Evolutionary conservation across 2,888 invertebrate species (phyloP).

Genomic region (Drosophila yooni): DNA sequence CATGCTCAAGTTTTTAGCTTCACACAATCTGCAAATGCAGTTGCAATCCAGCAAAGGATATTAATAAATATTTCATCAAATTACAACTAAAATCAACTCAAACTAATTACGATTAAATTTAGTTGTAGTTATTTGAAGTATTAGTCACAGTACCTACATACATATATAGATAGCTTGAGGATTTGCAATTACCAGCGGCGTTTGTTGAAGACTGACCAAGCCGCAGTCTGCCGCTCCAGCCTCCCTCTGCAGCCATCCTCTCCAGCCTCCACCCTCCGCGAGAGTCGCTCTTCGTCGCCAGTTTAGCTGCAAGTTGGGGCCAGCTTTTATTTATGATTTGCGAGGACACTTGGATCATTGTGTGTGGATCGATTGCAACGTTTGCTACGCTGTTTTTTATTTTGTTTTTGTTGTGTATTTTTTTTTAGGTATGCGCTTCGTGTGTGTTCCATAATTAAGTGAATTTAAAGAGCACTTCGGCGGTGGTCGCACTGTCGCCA

Average conservation of each 20-base stretch:
- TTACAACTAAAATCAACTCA: background rate
- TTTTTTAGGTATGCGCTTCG: constrained; percentile 76
- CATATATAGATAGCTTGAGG: constrained; percentile 12
- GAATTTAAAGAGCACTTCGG: constrained; percentile 79
- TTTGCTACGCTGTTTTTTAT: constrained; percentile 44
- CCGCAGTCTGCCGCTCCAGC: constrained; percentile 5
- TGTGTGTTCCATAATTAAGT: constrained; percentile 84
- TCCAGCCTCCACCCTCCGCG: background rate
- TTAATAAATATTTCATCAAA: background rate
- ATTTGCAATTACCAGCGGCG: constrained; percentile 49
- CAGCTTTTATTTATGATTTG: constrained; percentile 77
- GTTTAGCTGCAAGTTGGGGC: constrained; percentile 25
- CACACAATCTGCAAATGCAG: background rate
- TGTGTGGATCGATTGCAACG: constrained; percentile 53
- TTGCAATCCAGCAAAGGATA: background rate
- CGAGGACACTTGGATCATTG: constrained; percentile 63
- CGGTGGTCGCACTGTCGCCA: constrained; percentile 70
- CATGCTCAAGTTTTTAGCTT: background rate
- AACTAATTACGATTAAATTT: background rate
- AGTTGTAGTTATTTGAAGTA: background rate
- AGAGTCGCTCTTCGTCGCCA: background rate
- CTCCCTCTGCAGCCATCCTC: background rate
- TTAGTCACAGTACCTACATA: constrained; percentile 33
- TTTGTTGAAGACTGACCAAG: constrained; percentile 20
- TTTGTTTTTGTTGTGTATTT: constrained; percentile 3